Evolutionary conservation across 1,140 invertebrate genomes (phyloP), one percentile per base, ranked within the genome.

Genomic region (Cyclargus thomasi): DNA sequence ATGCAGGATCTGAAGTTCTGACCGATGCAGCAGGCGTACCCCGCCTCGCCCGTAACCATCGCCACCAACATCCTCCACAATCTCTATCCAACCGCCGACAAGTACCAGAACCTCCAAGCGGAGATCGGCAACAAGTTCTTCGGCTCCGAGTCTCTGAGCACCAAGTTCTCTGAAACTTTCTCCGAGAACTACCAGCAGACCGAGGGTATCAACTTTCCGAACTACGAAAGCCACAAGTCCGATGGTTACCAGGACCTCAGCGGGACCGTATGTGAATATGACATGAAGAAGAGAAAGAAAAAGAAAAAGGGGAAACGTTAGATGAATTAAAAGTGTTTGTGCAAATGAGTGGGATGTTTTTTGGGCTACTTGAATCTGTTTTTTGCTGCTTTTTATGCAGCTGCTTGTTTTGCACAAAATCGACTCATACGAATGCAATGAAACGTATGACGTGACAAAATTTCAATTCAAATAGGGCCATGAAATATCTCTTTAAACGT

Each of bases 1-100:
- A n/a, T 74, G 0, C 79, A 90, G 89, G 92, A 92, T 73, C 77
- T 93, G 76, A 92, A 92, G 77, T 93, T 93, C 91, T 93, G 91
- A 93, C 92, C 91, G 73, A 77, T 79, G 66, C 82, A 83, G 18
- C 86, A 84, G 77, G 78, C 80, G 71, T 83, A 83, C 68, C 70
- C 85, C 62, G 77, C 83, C 77, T 76, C 83, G 36, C 86, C 88
- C 7, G 84, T 86, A 57, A 70, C 83, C 21, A 79, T 90, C 57
- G 89, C 89, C 23, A 78, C 86, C n/a, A 91, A 91, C 76, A 86
- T 91, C 1, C 55, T 91, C 6, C 85, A 82, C 73, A 83, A 82
- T 0, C 80, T 90, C 36, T 91, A 88, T 79, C 81, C 88, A 0
- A 76, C 80, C n/a, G 78, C 69, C 36, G 86, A 88, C 1, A 85